A percentile compares a stretch with the other conserved stretches of the same genome.
Conservation (phyloP, 2,888 invertebrate species). For the Liodrosophila aerea region DNA sequence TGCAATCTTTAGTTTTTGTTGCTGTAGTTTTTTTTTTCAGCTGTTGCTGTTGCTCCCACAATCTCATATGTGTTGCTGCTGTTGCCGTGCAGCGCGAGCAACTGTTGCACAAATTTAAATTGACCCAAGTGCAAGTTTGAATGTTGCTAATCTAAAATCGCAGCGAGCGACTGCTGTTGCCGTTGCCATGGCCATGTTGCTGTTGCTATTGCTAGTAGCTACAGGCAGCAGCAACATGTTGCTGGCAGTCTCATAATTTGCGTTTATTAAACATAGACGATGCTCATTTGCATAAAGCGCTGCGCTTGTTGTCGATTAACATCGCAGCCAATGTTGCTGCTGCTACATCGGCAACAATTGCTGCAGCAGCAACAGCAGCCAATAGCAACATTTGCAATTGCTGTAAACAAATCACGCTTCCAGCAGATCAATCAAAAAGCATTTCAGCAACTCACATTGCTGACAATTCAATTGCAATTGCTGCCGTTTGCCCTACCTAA, state of each 20-base stretch:
- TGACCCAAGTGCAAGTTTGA: conserved; percentile 78
- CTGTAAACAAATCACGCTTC: conserved; percentile 73
- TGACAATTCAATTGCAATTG: conserved; percentile 65
- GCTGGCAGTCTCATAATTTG: conserved; percentile 66
- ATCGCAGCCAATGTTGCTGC: conserved; percentile 46
- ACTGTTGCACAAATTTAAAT: conserved; percentile 77
- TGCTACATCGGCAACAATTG: conserved; percentile 6
- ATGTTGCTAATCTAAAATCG: conserved; percentile 72
- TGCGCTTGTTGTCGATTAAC: conserved; percentile 52
- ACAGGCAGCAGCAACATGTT: conserved; percentile 58
- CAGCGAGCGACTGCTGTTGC: conserved; percentile 22
- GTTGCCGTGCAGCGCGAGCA: conserved; percentile 50
- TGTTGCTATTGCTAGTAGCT: conserved; percentile 36
- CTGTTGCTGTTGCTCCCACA: conserved; percentile 62
- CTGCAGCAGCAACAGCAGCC: conserved; percentile 20
- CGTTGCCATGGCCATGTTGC: conserved; percentile 22
- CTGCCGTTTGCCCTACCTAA: not conserved
- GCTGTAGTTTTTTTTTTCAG: conserved; percentile 3
- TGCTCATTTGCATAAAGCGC: conserved; percentile 67
- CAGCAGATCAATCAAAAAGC: conserved; percentile 65
- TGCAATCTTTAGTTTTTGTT: conserved; percentile 63
- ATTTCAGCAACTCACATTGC: conserved; percentile 50
- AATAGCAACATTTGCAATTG: conserved; percentile 54
- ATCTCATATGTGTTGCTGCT: conserved; percentile 52
- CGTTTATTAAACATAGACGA: conserved; percentile 71